Percentiles rank a stretch among this genome's conserved stretches.
Conservation (phyloP, 2,113 vertebrate species). For the Abramis brama region DNA sequence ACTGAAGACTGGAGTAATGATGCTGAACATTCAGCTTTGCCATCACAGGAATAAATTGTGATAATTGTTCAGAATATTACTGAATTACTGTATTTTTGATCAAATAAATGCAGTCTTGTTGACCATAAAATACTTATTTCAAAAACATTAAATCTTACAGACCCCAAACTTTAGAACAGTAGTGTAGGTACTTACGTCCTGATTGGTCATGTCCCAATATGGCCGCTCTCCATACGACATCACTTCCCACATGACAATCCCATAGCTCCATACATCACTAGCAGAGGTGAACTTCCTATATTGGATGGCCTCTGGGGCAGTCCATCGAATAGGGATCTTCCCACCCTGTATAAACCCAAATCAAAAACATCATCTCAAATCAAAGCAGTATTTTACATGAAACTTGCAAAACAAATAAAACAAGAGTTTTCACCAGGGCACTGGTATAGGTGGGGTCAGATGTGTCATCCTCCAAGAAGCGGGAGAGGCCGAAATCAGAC, state of each 20-base stretch:
- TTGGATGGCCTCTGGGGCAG: slow-evolving; percentile 82
- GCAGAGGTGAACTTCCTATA: slow-evolving; percentile 85
- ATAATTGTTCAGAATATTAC: not conserved
- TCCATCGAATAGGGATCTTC: slow-evolving; percentile 86
- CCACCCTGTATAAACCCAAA: slow-evolving; percentile 74
- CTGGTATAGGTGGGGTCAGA: slow-evolving; percentile 98
- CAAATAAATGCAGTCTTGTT: not conserved
- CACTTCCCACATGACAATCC: slow-evolving; percentile 85
- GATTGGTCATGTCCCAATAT: slow-evolving; percentile 86
- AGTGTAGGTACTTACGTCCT: slow-evolving; percentile 73
- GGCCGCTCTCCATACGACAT: slow-evolving; percentile 84
- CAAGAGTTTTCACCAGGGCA: slow-evolving; percentile 83
- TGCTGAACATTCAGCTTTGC: not conserved
- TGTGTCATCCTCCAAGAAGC: slow-evolving; percentile 96
- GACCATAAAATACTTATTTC: not conserved
- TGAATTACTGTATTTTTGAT: not conserved
- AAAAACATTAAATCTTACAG: not conserved
- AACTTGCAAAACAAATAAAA: not conserved
- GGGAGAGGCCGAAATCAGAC: slow-evolving; percentile 95
- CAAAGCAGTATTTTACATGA: not conserved
- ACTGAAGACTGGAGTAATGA: not conserved
- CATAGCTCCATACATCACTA: slow-evolving; percentile 84
- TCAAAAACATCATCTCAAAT: not conserved
- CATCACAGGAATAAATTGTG: not conserved
- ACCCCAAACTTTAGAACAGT: not conserved